Evolutionary conservation across 2,888 invertebrate genomes (phyloP), one percentile per base, ranked within the genome.

Genomic region (Papilio demoleus): DNA sequence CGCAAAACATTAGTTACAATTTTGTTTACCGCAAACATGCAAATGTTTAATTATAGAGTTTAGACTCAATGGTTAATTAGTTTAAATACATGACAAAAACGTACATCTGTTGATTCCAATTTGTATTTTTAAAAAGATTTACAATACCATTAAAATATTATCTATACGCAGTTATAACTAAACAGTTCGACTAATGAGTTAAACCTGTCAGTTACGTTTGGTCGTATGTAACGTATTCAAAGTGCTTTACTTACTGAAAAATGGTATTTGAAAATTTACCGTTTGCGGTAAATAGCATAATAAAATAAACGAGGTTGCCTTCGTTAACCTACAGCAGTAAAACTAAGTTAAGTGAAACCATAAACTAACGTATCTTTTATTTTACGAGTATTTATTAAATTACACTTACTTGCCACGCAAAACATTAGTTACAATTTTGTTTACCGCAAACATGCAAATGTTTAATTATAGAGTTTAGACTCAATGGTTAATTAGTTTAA

Each of bases 321-420:
- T 56, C 53, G 31, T 56, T 56, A 56, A 56, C 53, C 27, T 27
- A 56, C 31, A 31, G 53, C 31, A 56, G 11, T 56, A 56, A 56
- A 56, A 56, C 53, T 56, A 56, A 56, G 53, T 56, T 56, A 56
- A 56, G 53, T 56, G 31, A 31, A 31, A 56, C 53, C 53, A 56
- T 56, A 56, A 56, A 56, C 53, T 56, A n/a, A 56, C 53, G 53
- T 56, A 56, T 56, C 27, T 56, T 53, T 53, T 27, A 53, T 31
- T 56, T 56, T 56, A 56, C 9, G 53, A 56, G n/a, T n/a, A n/a
- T n/a, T n/a, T n/a, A n/a, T n/a, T n/a, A n/a, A n/a, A n/a, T n/a
- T n/a, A 17, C 31, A 31, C 11, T 9, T 31, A 56, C 31, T 56
- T 17, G 8, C 17, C 53, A 53, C 27, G 31, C 53, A 56, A n/a